Evolutionary conservation across 1,140 invertebrate species (phyloP), one percentile per base, ranked within the genome.

Genomic region (Drosophila sp.): DNA sequence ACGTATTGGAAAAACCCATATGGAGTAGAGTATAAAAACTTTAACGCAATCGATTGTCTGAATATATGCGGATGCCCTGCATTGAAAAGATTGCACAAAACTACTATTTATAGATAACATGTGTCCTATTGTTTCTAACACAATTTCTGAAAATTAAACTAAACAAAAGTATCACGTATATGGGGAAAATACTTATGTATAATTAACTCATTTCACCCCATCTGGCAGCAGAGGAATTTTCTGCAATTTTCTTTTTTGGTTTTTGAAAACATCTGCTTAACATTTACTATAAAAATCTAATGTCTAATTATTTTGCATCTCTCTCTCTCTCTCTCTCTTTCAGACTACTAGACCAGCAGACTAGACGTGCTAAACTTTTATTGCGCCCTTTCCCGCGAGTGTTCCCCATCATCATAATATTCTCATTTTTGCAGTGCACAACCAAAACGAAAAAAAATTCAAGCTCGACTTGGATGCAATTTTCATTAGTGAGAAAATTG

Each of bases 401-500:
- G 75, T 77, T 47, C 23, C 17, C 41, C 44, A 44, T 60, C 71
- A 65, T 62, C 66, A 54, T 66, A 54, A 75, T 75, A 68, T 68
- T 68, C 57, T 68, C 23, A 8, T 44, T 68, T 75, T 75, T 57
- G 29, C 72, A 79, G 74, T 78, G 74, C 70, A 72, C 57, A 72
- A 72, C 41, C 62, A 56, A 70, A 65, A 58, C n/a, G 44, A 50
- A 78, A 64, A 78, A 80, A 64, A 70, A 67, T 76, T 71, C 71
- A 72, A 75, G 66, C 70, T 70, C 81, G 72, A 63, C 78, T 86
- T 77, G 74, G 63, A 78, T 86, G 82, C 82, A 81, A 78, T 85
- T 85, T 85, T 85, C 82, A 85, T 81, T 69, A 79, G 74, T 75
- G 70, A 30, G 81, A 86, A 85, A 86, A 85, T 84, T 84, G 80